Evolutionary conservation across 2,797 vertebrate species (phyloP).

Genomic region (Lycodopsis pacificus): DNA sequence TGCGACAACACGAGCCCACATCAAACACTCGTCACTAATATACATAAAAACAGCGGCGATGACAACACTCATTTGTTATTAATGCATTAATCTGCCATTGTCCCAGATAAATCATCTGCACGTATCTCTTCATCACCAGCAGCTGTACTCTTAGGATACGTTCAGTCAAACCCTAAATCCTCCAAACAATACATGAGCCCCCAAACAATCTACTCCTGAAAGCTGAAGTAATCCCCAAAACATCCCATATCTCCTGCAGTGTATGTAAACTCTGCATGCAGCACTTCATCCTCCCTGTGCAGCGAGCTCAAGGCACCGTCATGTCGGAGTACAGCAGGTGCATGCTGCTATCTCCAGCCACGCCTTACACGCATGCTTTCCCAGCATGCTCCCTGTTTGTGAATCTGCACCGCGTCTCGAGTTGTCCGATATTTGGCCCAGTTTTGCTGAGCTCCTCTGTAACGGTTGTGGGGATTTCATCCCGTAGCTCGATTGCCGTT

Average conservation of each 20-base stretch:
- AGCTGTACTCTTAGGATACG: conserved; percentile 38
- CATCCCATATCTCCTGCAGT: background rate
- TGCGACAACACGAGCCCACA: conserved; percentile 23
- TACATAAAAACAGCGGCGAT: background rate
- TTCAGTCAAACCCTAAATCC: conserved; percentile 52
- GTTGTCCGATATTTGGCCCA: background rate
- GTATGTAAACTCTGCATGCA: no score
- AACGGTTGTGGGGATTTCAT: background rate
- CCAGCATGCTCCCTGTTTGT: conserved; percentile 13
- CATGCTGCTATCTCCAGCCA: background rate
- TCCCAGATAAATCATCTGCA: conserved; percentile 57
- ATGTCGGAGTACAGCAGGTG: background rate
- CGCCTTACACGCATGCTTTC: conserved; percentile 3
- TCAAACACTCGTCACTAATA: conserved; percentile 22
- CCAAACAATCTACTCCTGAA: conserved; percentile 52
- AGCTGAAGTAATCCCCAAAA: conserved; percentile 50
- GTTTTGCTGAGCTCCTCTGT: background rate
- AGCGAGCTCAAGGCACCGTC: background rate
- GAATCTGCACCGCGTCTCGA: background rate
- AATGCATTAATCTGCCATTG: conserved; percentile 62
- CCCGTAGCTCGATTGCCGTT: background rate
- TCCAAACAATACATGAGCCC: conserved; percentile 59
- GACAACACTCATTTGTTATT: conserved; percentile 29
- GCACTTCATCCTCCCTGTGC: conserved; percentile 11
- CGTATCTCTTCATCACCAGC: conserved; percentile 40